These are phyloP conservation scores for Cepaea nemoralis DNA, from an alignment of 1,140 invertebrate species.

Conservation along the genomic window DNA sequence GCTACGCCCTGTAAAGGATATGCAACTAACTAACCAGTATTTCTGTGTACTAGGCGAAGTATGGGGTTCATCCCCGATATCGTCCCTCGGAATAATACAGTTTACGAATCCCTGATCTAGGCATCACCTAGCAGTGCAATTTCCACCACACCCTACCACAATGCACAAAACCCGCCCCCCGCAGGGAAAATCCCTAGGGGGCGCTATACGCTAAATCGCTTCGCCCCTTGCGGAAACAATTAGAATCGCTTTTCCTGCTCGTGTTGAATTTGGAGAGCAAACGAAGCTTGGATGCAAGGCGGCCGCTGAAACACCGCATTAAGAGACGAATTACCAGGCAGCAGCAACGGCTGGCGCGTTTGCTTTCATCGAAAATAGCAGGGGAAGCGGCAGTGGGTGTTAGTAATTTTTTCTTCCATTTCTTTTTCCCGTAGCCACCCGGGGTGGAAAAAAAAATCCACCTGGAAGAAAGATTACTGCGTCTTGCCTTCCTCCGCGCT, in stretches of 20 bases:
- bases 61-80: too few relatives aligned
- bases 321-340: background rate
- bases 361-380: background rate
- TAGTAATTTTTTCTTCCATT: background rate
- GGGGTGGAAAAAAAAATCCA: background rate
- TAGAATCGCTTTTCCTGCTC: background rate
- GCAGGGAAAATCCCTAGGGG: too few relatives aligned
- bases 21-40: too few relatives aligned
- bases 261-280: background rate
- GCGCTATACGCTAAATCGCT: background rate
- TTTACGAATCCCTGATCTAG: too few relatives aligned
- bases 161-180: too few relatives aligned
- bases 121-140: too few relatives aligned
- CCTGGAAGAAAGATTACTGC: background rate
- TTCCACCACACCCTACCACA: too few relatives aligned
- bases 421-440: background rate
- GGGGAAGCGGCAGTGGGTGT: background rate
- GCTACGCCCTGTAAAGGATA: too few relatives aligned
- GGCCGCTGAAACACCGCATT: background rate
- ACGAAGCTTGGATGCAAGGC: background rate
- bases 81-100: too few relatives aligned
- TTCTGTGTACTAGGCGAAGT: too few relatives aligned
- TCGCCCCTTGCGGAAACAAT: background rate
- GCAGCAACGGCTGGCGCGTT: background rate
- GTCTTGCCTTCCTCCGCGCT: too few relatives aligned